Evolutionary conservation across 2,888 invertebrate species (phyloP), one percentile per base, ranked within the genome.

Genomic region (Abrostola triplasia): DNA sequence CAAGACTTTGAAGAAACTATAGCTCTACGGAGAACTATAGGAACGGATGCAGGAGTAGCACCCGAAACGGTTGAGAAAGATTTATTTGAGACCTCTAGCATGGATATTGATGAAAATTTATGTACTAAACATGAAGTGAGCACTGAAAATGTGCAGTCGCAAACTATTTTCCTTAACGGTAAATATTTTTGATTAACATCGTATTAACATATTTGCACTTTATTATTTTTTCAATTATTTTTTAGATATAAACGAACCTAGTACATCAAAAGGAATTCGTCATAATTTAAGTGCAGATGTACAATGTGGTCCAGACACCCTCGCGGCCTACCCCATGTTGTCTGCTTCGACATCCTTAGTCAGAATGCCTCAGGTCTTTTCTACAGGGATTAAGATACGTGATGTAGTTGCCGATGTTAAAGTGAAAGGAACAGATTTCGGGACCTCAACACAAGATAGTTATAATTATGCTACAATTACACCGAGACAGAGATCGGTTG

Each of bases 201-300:
- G 8, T 47, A 7, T 49, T 0, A 38, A 53, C 9, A 47, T 4
- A 6, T 13, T 1, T 8, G 9, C 5, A 24, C 6, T 12, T 44
- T 5, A 13, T 12, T 24, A 6, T 42, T 41, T 63, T 48, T 13
- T 0, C 12, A 10, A 59, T 48, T 10, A 12, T 73, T 40, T n/a
- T 62, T 59, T 83, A 94, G 94, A 94, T 85, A 87, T 93, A 66
- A 89, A 94, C 69, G 93, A 94, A 83, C 94, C 94, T 4, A 92
- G 91, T 66, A 94, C 94, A 61, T 94, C 94, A n/a, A 93, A 92
- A 84, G 94, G 94, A 36, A 84, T 94, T 62, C 90, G 92, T 36
- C 92, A 90, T 36, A 77, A 70, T 68, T 64, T 87, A 36, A 86
- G 87, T 59, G 88, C 88, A 80, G 93, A 94, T 71, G 92, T 88